Conservation (phyloP, 2,797 vertebrate genomes). For the Ceryle rudis region DNA sequence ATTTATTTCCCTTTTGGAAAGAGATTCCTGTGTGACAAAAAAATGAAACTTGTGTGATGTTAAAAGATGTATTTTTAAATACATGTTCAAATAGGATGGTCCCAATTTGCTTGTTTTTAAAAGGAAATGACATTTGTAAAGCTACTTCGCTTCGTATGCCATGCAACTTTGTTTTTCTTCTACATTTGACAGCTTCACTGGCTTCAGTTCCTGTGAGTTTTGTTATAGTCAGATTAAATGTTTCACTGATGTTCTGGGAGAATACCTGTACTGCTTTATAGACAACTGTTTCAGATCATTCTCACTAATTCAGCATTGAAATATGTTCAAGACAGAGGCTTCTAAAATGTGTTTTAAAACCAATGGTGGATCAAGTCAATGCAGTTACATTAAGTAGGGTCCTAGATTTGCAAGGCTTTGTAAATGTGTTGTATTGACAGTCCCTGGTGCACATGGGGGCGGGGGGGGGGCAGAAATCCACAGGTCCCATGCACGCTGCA, state of each 20-base stretch:
- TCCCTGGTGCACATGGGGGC: rapidly evolving
- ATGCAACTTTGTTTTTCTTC: conserved; percentile 58
- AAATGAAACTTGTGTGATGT: conserved; percentile 69
- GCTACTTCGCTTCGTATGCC: conserved; percentile 55
- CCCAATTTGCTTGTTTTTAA: conserved; percentile 66
- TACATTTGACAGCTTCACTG: conserved; percentile 46
- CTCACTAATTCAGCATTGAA: conserved; percentile 66
- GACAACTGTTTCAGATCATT: conserved; percentile 25
- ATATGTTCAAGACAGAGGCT: conserved; percentile 61
- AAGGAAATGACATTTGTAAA: conserved; percentile 71
- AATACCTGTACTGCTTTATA: conserved; percentile 63
- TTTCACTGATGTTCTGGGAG: conserved; percentile 64
- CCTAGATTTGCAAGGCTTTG: background rate
- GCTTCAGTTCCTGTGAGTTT: conserved; percentile 59
- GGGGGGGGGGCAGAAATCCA: background rate
- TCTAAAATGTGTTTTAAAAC: background rate
- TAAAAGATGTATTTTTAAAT: conserved; percentile 70
- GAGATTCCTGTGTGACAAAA: conserved; percentile 67
- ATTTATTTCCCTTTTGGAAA: conserved; percentile 72
- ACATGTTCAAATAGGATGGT: conserved; percentile 63
- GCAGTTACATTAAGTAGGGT: background rate
- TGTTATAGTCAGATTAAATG: conserved; percentile 62
- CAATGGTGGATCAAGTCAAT: background rate
- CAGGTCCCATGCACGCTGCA: rapidly evolving
- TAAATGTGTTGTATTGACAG: rapidly evolving